Evolutionary conservation across 1,140 invertebrate species (phyloP).

Genomic region (Aphaenogaster floridana): DNA sequence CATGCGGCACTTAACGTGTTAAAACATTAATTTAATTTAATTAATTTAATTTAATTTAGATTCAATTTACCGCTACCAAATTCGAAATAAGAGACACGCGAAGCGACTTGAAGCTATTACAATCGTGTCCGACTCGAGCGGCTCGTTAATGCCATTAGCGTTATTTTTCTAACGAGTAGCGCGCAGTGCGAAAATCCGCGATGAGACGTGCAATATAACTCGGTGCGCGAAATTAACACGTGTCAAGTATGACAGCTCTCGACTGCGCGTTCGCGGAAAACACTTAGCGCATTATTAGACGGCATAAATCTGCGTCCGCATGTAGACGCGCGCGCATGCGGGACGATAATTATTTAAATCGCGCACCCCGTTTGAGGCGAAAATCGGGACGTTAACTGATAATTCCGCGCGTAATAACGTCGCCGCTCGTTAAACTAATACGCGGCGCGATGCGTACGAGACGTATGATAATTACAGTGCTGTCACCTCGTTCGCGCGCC

Average conservation of each 20-base stretch:
- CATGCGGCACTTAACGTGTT: no score
- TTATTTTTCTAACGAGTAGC: slow-evolving; percentile 12
- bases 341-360: slow-evolving; percentile 64
- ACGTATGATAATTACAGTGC: slow-evolving; percentile 47
- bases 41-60: neutral
- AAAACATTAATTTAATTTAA: no score
- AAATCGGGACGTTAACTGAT: slow-evolving; percentile 43
- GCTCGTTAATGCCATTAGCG: neutral
- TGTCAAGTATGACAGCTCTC: slow-evolving; percentile 28
- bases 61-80: neutral
- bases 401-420: slow-evolving; percentile 61
- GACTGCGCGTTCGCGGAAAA: slow-evolving; percentile 38
- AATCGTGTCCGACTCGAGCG: neutral
- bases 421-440: slow-evolving; percentile 75
- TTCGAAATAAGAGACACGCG: neutral
- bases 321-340: neutral
- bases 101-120: neutral
- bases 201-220: slow-evolving; percentile 31
- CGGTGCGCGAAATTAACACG: slow-evolving; percentile 27
- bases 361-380: slow-evolving; percentile 8
- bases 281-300: slow-evolving; percentile 58
- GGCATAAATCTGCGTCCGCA: slow-evolving; percentile 46
- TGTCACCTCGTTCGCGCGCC: slow-evolving; percentile 30
- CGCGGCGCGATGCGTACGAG: slow-evolving; percentile 46
- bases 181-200: neutral